Percentiles rank a stretch among this genome's conserved stretches.
phyloP scores from a whole-genome alignment of 2,113 vertebrate genomes.

The Salvelinus sp. region DNA sequence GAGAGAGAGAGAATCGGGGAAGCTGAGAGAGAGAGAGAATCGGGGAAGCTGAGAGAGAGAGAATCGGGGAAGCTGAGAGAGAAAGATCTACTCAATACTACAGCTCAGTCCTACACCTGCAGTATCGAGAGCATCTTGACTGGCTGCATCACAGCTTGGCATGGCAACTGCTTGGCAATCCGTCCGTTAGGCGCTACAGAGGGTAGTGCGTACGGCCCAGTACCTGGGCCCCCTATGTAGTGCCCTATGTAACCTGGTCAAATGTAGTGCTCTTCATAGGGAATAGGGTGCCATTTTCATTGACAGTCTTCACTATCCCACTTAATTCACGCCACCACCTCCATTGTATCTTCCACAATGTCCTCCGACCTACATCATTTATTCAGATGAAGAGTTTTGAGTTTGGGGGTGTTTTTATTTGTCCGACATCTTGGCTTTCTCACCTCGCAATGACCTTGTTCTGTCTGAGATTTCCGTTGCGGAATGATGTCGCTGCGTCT shows the following conservation, averaged over 20 bases:
- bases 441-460: conserved; percentile 90
- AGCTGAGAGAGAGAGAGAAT: no score
- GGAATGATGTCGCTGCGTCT: conserved; percentile 81
- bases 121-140: no score
- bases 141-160: no score
- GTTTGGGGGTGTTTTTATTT: conserved; percentile 87
- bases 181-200: no score
- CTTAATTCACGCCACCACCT: conserved; percentile 43
- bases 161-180: no score
- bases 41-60: no score
- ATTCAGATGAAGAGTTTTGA: conserved; percentile 81
- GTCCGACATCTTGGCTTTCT: conserved; percentile 86
- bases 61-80: no score
- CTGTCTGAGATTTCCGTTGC: conserved; percentile 76
- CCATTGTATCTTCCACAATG: conserved; percentile 59
- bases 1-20: no score
- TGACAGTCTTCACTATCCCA: neutral
- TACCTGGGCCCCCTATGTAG: conserved; percentile 53
- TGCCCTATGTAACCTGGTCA: neutral
- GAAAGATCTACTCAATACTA: neutral
- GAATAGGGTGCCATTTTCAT: neutral
- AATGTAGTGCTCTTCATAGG: no score
- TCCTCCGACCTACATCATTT: conserved; percentile 78
- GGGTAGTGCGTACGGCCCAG: no score
- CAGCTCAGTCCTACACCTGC: no score